Conservation (phyloP, 1,140 invertebrate species). For the Protaetia brevitarsis region DNA sequence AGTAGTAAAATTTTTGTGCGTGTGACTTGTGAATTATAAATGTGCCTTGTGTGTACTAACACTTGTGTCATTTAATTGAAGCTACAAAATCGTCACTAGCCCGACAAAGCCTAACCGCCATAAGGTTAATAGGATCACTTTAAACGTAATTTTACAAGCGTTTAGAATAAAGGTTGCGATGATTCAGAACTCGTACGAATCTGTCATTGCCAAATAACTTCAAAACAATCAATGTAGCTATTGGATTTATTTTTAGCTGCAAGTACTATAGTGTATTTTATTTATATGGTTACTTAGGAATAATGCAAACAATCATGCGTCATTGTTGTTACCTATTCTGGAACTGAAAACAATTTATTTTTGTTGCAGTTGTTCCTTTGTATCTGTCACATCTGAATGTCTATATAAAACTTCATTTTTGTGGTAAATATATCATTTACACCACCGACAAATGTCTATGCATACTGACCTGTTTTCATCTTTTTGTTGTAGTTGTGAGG, state of each 20-base stretch:
- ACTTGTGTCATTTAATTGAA: neutral
- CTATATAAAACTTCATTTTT: conserved; percentile 10
- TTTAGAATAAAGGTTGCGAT: neutral
- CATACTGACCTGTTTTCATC: neutral
- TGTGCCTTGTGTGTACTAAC: neutral
- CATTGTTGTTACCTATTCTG: conserved; percentile 8
- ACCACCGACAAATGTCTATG: neutral
- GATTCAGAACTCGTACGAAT: neutral
- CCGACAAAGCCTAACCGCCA: neutral
- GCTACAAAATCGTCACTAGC: neutral
- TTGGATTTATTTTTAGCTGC: neutral
- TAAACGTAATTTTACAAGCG: neutral
- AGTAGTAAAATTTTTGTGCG: neutral
- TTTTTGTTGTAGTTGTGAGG: neutral
- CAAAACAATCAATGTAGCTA: neutral
- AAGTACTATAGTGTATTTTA: conserved; percentile 2
- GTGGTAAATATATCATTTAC: conserved; percentile 1
- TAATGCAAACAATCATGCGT: conserved; percentile 13
- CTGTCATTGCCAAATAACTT: neutral
- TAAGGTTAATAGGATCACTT: neutral
- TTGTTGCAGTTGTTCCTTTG: conserved; percentile 19
- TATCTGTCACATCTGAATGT: conserved; percentile 14
- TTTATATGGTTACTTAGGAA: conserved; percentile 6
- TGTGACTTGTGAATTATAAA: conserved; percentile 1
- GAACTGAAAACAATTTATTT: conserved; percentile 18